These are phyloP conservation scores for Corydoras maculifer DNA, from an alignment of 2,113 vertebrate genomes.

Conservation along the genomic window DNA sequence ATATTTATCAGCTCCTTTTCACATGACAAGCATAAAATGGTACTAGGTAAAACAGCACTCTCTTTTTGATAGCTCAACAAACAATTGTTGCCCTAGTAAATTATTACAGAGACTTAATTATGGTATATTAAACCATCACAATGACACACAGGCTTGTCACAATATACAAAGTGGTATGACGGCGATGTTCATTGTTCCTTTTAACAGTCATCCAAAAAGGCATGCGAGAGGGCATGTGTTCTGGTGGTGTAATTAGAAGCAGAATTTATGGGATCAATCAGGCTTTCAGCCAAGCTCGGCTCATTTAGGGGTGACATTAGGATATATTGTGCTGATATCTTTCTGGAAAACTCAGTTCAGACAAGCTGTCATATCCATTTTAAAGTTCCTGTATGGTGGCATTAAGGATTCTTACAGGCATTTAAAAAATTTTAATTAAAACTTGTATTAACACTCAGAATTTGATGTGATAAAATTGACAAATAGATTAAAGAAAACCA, in stretches of 20 bases:
- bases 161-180: conserved; percentile 54
- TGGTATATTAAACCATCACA: conserved; percentile 60
- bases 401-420: no score
- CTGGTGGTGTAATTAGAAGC: conserved; percentile 58
- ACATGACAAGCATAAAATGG: conserved; percentile 47
- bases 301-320: conserved; percentile 67
- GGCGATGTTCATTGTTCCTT: conserved; percentile 47
- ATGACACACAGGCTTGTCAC: conserved; percentile 57
- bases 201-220: conserved; percentile 51
- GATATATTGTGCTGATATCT: conserved; percentile 46
- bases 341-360: conserved; percentile 15
- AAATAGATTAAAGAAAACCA: no score
- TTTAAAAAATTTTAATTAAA: no score
- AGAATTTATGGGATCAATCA: conserved; percentile 64
- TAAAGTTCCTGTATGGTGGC: no score
- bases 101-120: conserved; percentile 55
- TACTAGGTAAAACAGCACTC: conserved; percentile 26
- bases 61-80: conserved; percentile 28
- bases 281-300: conserved; percentile 55
- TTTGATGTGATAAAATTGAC: no score
- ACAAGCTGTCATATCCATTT: no score
- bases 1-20: conserved; percentile 57
- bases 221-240: conserved; percentile 51
- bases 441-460: no score
- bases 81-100: conserved; percentile 38